Percentiles rank a stretch among this genome's conserved stretches.
phyloP scores from a whole-genome alignment of 2,888 invertebrate species.

The Archips xylosteana region DNA sequence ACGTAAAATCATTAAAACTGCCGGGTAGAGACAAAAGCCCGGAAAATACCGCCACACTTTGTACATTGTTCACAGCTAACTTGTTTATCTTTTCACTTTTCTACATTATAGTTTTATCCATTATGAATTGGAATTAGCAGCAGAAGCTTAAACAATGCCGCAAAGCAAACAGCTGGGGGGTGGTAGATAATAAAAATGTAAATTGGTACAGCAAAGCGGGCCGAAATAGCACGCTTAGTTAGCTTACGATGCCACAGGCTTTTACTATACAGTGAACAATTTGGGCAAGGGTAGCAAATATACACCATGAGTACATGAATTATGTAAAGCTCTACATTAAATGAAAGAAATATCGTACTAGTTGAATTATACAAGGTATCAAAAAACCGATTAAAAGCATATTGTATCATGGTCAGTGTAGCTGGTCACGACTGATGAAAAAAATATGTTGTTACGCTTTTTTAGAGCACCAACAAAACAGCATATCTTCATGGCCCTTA shows the following conservation, averaged over 20 bases:
- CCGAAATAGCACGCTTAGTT: slow-evolving; percentile 49
- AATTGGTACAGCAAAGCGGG: slow-evolving; percentile 60
- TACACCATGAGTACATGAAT: too few species aligned
- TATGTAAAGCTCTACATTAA: too few species aligned
- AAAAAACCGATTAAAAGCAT: too few species aligned
- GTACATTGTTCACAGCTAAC: slow-evolving; percentile 1
- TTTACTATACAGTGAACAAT: background rate
- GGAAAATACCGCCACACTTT: background rate
- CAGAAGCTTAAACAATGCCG: slow-evolving; percentile 32
- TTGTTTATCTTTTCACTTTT: slow-evolving; percentile 31
- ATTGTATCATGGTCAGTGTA: too few species aligned
- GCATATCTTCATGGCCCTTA: too few species aligned
- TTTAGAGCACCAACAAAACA: too few species aligned
- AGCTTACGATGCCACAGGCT: slow-evolving; percentile 7
- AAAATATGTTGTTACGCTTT: too few species aligned
- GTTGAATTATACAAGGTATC: too few species aligned
- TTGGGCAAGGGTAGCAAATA: too few species aligned
- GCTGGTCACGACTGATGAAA: too few species aligned
- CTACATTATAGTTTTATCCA: slow-evolving; percentile 28
- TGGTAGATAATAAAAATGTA: slow-evolving; percentile 63
- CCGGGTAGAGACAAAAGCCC: background rate
- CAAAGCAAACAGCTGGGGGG: slow-evolving; percentile 18
- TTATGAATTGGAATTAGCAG: slow-evolving; percentile 38
- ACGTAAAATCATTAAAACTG: background rate
- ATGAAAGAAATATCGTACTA: too few species aligned